These are phyloP conservation scores for Elephantulus edwardii DNA, from an alignment of 2,113 vertebrate species.

Conservation along the genomic window DNA sequence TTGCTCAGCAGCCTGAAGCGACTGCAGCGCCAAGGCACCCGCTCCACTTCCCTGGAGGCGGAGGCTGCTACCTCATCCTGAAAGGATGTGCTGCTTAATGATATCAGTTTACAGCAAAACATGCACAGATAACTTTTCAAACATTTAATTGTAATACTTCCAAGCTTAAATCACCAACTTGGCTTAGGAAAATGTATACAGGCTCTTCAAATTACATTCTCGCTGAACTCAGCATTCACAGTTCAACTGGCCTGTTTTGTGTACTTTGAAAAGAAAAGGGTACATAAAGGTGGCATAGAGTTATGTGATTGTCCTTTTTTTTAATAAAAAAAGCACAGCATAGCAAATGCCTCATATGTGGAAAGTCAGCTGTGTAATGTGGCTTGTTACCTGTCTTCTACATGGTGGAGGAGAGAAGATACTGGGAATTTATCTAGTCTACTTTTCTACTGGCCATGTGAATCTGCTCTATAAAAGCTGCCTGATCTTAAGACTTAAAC, in stretches of 20 bases:
- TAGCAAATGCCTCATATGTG: not conserved
- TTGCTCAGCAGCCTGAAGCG: constrained; percentile 73
- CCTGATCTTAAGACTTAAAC: not conserved
- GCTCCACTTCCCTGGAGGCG: constrained; percentile 77
- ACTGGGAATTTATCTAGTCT: not conserved
- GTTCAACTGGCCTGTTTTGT: constrained; percentile 40
- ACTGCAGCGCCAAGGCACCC: constrained; percentile 69
- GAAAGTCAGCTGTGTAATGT: not conserved
- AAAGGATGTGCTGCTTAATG: constrained; percentile 83
- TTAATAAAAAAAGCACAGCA: not conserved
- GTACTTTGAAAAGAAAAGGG: constrained; percentile 60
- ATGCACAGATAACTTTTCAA: constrained; percentile 78
- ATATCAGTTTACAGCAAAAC: constrained; percentile 75
- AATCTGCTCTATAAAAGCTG: not conserved
- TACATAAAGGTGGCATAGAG: not conserved
- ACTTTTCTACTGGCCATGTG: not conserved
- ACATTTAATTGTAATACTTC: constrained; percentile 80
- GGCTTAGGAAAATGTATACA: constrained; percentile 71
- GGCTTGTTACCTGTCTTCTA: not conserved
- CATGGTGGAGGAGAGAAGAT: not conserved
- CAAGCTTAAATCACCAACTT: constrained; percentile 77
- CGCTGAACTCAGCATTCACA: constrained; percentile 64
- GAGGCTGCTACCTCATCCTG: constrained; percentile 81
- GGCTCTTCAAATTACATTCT: constrained; percentile 72
- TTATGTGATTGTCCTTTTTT: constrained; percentile 22